phyloP scores from a whole-genome alignment of 2,113 vertebrate species.

The Emydocephalus ijimae region DNA sequence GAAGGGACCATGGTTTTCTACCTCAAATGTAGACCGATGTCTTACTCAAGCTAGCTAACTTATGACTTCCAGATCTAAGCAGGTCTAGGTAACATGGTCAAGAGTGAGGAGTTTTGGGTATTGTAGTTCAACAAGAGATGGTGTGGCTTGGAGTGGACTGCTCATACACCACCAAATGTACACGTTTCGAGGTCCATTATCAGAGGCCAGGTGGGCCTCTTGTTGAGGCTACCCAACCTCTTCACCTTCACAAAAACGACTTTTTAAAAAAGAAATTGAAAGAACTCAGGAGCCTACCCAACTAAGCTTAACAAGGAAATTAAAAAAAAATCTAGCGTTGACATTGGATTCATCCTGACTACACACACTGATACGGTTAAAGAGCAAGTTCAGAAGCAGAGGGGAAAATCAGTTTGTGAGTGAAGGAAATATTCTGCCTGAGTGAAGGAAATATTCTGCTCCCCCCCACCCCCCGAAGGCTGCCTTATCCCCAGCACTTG shows the following conservation, averaged over 20 bases:
- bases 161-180: too few species aligned
- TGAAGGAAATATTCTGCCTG: neutral
- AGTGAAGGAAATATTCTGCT: neutral
- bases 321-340: neutral
- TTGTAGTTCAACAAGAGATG: neutral
- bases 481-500: too few species aligned
- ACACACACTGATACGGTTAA: neutral
- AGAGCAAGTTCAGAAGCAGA: neutral
- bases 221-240: neutral
- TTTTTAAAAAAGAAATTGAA: neutral
- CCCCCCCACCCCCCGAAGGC: accelerated
- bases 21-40: neutral
- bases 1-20: neutral
- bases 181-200: neutral
- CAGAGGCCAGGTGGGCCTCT: neutral
- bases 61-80: neutral
- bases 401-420: neutral
- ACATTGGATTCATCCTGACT: neutral
- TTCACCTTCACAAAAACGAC: neutral
- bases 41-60: neutral
- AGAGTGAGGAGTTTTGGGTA: neutral
- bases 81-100: neutral
- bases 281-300: neutral
- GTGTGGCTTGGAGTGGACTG: neutral
- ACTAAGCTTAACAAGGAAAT: neutral